Evolutionary conservation across 2,797 vertebrate species (phyloP).

Genomic region (Tolypeutes matacus): DNA sequence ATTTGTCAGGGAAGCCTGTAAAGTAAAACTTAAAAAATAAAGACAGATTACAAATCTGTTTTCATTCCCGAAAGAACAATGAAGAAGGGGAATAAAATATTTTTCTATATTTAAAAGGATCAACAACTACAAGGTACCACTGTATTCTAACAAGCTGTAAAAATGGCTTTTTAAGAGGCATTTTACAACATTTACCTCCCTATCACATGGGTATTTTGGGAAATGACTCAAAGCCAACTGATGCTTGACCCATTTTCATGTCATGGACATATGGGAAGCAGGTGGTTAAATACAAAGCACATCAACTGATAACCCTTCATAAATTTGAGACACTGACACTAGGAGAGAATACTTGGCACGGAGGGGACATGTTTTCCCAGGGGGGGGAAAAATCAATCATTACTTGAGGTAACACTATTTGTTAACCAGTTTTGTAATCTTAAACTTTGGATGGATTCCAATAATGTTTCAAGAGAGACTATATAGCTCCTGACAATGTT

Average conservation of each 20-base stretch:
- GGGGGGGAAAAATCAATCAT: not conserved
- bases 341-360: conserved; percentile 70
- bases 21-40: conserved; percentile 52
- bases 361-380: conserved; percentile 46
- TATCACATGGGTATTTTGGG: not conserved
- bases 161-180: conserved; percentile 60
- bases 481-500: conserved; percentile 11
- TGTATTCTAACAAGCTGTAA: conserved; percentile 71
- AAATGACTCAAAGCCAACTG: not conserved
- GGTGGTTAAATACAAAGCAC: conserved; percentile 69
- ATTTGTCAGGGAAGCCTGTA: conserved; percentile 67
- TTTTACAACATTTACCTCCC: not conserved
- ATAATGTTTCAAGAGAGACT: conserved; percentile 38
- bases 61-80: conserved; percentile 65
- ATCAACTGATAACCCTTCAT: conserved; percentile 63
- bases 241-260: not conserved
- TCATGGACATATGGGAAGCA: not conserved
- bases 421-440: conserved; percentile 72
- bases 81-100: not conserved
- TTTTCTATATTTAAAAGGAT: not conserved
- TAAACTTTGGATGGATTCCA: conserved; percentile 58
- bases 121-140: conserved; percentile 85
- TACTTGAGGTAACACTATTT: conserved; percentile 69
- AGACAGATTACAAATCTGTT: conserved; percentile 67
- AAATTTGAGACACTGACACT: conserved; percentile 66